Evolutionary conservation across 2,113 vertebrate genomes (phyloP).

Genomic region (Apteryx mantelli): DNA sequence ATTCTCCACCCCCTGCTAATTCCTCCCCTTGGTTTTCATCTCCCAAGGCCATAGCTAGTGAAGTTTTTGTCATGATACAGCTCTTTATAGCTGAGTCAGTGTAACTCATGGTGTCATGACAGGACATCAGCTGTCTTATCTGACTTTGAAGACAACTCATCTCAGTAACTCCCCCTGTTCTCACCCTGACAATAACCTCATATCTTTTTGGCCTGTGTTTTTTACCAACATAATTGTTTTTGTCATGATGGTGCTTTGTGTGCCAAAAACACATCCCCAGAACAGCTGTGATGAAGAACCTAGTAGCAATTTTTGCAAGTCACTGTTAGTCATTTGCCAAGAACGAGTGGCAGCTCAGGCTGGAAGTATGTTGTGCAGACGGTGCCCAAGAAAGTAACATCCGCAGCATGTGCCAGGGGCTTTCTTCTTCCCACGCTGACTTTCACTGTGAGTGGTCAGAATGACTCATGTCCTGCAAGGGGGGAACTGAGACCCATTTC

Average conservation of each 20-base stretch:
- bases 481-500: background rate
- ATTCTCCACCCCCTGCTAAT: background rate
- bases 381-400: constrained; percentile 1
- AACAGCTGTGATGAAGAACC: constrained; percentile 43
- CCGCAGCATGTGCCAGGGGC: background rate
- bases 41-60: background rate
- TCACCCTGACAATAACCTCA: background rate
- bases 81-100: background rate
- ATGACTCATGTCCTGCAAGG: constrained; percentile 35
- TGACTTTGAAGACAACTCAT: constrained; percentile 26
- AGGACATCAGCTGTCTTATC: background rate
- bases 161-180: background rate
- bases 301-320: constrained; percentile 45
- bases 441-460: constrained; percentile 34
- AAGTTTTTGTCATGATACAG: background rate
- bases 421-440: background rate
- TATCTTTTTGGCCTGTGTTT: background rate
- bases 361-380: background rate
- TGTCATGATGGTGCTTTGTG: constrained; percentile 18
- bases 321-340: constrained; percentile 33
- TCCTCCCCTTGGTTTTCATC: background rate
- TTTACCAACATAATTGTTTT: background rate
- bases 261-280: constrained; percentile 40
- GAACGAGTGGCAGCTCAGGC: constrained; percentile 18
- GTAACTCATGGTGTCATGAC: constrained; percentile 6